A percentile compares a stretch with the other conserved stretches of the same genome.
These are phyloP conservation scores for Acleris literana DNA, from an alignment of 2,888 invertebrate genomes.

Conservation along the genomic window DNA sequence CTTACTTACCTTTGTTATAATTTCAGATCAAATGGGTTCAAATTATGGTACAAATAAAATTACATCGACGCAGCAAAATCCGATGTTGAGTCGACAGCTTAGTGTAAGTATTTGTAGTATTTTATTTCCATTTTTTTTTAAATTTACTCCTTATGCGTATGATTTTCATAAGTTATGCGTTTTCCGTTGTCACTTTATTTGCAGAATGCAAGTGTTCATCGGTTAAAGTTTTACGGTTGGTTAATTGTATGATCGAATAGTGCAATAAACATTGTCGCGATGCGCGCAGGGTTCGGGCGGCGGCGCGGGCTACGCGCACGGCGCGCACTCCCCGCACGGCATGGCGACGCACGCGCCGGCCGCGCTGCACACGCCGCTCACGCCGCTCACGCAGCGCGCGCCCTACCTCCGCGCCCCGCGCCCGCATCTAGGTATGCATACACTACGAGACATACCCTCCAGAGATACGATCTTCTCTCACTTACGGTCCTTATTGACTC, in stretches of 20 bases:
- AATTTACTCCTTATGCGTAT: too few relatives aligned
- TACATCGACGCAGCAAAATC: conserved; percentile 91
- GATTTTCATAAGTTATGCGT: too few relatives aligned
- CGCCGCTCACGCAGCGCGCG: conserved; percentile 78
- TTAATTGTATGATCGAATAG: neutral
- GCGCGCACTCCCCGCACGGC: conserved; percentile 69
- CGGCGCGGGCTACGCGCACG: conserved; percentile 68
- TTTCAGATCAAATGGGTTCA: conserved; percentile 76
- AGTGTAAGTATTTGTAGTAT: conserved; percentile 83
- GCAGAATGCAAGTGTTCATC: too few relatives aligned
- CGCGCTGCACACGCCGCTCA: conserved; percentile 85
- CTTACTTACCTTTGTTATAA: conserved; percentile 28
- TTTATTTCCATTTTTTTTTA: neutral
- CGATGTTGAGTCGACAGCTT: conserved; percentile 94
- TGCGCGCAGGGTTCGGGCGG: conserved; percentile 54
- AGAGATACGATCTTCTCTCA: too few relatives aligned
- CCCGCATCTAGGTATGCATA: conserved; percentile 66
- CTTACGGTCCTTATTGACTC: neutral
- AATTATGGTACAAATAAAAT: conserved; percentile 83
- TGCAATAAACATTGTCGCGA: neutral
- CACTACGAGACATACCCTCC: neutral
- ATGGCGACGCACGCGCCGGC: conserved; percentile 79
- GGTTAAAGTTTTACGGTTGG: neutral
- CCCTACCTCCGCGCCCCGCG: conserved; percentile 78
- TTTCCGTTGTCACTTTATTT: too few relatives aligned